phyloP scores from a whole-genome alignment of 2,113 vertebrate genomes.

The Heptranchias perlo region DNA sequence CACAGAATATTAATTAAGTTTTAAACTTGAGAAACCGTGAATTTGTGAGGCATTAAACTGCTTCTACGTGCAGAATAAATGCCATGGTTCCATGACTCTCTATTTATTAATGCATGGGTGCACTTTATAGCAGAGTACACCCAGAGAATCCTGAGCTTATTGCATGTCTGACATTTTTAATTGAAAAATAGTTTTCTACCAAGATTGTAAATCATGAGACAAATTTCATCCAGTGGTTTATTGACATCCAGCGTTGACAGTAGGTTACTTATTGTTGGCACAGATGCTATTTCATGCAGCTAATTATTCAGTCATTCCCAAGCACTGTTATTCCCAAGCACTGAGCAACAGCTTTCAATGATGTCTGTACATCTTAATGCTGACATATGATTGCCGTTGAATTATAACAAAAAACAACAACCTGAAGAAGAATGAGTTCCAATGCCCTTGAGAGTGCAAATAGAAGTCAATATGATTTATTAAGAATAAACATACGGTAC shows the following conservation, averaged over 20 bases:
- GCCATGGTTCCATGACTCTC: neutral
- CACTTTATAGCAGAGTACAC: neutral
- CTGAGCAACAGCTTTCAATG: neutral
- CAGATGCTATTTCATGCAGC: neutral
- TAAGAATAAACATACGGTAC: too few relatives aligned
- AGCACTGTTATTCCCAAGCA: neutral
- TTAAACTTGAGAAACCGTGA: neutral
- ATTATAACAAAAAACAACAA: too few relatives aligned
- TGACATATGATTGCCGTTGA: neutral
- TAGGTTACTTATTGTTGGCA: neutral
- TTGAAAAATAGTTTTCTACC: neutral
- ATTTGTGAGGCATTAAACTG: neutral
- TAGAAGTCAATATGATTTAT: too few relatives aligned
- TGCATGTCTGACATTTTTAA: neutral
- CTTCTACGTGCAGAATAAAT: neutral
- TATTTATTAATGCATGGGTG: neutral
- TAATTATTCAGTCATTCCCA: neutral
- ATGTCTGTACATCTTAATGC: neutral
- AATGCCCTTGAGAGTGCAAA: too few relatives aligned
- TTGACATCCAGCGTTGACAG: neutral
- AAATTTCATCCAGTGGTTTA: neutral
- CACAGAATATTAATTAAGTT: neutral
- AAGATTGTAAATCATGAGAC: neutral
- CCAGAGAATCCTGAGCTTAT: neutral
- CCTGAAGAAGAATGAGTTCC: too few relatives aligned